These are phyloP conservation scores for Sebastes hubbsi DNA, from an alignment of 2,797 vertebrate genomes.

Conservation along the genomic window DNA sequence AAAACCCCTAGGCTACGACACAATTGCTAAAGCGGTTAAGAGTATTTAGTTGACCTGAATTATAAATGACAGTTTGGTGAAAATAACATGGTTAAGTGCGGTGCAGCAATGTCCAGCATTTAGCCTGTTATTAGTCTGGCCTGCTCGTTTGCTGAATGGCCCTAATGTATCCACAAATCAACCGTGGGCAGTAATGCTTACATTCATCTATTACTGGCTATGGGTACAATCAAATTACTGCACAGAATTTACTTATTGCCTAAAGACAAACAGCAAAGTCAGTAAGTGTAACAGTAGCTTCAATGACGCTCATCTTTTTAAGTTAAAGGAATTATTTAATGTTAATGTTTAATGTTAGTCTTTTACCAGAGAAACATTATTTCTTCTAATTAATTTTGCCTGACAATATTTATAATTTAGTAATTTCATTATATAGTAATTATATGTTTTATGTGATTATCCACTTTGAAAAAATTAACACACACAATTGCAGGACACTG, in stretches of 20 bases:
- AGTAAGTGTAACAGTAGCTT: constrained; percentile 3
- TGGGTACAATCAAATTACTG: constrained; percentile 62
- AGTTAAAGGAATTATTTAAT: constrained; percentile 40
- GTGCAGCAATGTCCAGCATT: constrained; percentile 57
- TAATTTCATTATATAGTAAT: constrained; percentile 11
- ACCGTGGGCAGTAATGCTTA: constrained; percentile 53
- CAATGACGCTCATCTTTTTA: constrained; percentile 36
- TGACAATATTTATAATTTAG: constrained; percentile 40
- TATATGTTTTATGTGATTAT: constrained; percentile 49
- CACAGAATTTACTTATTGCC: constrained; percentile 35
- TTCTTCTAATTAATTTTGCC: constrained; percentile 23
- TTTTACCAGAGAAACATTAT: constrained; percentile 25
- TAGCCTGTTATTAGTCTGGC: constrained; percentile 62
- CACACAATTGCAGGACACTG: constrained; percentile 18
- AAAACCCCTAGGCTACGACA: not conserved
- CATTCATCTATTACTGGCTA: constrained; percentile 62
- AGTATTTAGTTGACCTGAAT: constrained; percentile 26
- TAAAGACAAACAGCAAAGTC: constrained; percentile 35
- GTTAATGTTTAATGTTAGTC: not conserved
- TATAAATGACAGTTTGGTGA: constrained; percentile 48
- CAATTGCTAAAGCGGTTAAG: constrained; percentile 12
- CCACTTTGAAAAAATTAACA: constrained; percentile 32
- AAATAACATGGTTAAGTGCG: too few relatives aligned
- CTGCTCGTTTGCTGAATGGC: constrained; percentile 51
- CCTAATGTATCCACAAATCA: constrained; percentile 77